Percentiles rank a stretch among this genome's conserved stretches.
phyloP scores from a whole-genome alignment of 2,797 vertebrate genomes.

The Premnoplex brunnescens region DNA sequence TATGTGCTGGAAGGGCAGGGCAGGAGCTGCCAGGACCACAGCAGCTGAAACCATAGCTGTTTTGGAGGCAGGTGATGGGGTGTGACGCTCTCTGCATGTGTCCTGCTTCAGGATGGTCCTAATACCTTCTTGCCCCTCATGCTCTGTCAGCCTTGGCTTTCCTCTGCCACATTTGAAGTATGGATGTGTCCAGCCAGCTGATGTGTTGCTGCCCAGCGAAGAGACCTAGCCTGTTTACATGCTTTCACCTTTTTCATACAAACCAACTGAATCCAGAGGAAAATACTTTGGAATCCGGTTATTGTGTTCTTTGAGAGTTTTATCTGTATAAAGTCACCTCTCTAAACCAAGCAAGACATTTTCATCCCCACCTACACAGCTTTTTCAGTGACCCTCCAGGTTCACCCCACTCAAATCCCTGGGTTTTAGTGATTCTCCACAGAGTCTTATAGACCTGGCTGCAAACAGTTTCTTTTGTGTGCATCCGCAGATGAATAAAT shows the following conservation, averaged over 20 bases:
- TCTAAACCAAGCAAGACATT: not conserved
- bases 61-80: not conserved
- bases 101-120: not conserved
- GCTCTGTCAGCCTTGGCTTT: not conserved
- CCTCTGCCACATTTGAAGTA: not conserved
- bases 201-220: not conserved
- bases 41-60: not conserved
- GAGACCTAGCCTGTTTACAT: not conserved
- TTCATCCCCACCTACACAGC: not conserved
- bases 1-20: not conserved
- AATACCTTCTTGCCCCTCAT: rapidly evolving
- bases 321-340: not conserved
- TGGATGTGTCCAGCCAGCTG: not conserved
- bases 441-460: rapidly evolving
- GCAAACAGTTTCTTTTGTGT: not conserved
- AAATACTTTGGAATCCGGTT: not conserved
- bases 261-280: not conserved
- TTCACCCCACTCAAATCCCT: not conserved
- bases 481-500: conserved; percentile 80
- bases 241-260: not conserved
- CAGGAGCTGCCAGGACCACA: not conserved
- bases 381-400: not conserved
- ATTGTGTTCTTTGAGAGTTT: not conserved
- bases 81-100: not conserved
- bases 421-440: not conserved